Evolutionary conservation across 92 coral and sea anemone genomes (phyloP).

Genomic region (Meandrina meandrites): DNA sequence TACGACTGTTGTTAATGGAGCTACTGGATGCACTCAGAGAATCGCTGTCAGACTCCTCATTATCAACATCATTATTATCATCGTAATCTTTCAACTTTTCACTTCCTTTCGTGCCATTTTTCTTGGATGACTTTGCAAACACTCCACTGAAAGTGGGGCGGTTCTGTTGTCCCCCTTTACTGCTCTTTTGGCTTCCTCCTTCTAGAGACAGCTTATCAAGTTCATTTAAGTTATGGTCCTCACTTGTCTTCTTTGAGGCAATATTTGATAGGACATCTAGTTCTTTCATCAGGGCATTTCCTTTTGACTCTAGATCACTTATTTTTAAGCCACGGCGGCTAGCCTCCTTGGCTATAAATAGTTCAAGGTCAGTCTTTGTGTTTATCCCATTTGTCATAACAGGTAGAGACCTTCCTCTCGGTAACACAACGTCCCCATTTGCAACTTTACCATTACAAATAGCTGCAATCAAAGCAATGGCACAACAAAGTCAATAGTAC

Average conservation of each 20-base stretch:
- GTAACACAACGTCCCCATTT: conserved; percentile 55
- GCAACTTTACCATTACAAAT: conserved; percentile 75
- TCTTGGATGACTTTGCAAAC: conserved; percentile 59
- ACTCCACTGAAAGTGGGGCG: conserved; percentile 58
- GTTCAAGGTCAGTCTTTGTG: conserved; percentile 90
- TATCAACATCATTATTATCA: conserved; percentile 62
- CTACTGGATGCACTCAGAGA: conserved; percentile 90
- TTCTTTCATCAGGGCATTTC: conserved; percentile 62
- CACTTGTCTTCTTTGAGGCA: conserved; percentile 82
- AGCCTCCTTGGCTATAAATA: conserved; percentile 87
- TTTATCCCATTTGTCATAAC: conserved; percentile 86
- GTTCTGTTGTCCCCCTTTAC: conserved; percentile 55
- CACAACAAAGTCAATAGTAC: conserved; percentile 7
- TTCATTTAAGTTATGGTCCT: conserved; percentile 98
- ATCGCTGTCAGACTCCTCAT: conserved; percentile 96
- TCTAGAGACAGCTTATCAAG: conserved; percentile 86
- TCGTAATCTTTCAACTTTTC: conserved; percentile 70
- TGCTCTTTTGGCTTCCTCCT: conserved; percentile 48
- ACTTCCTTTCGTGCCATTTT: conserved; percentile 57
- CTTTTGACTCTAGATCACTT: conserved; percentile 81
- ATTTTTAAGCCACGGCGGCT: conserved; percentile 78
- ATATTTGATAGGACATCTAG: conserved; percentile 62
- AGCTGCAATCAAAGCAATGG: conserved; percentile 36
- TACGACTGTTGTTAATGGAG: conserved; percentile 78
- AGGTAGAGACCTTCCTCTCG: conserved; percentile 73